phyloP scores from a whole-genome alignment of 2,888 invertebrate species.

The Orchestes rusci region DNA sequence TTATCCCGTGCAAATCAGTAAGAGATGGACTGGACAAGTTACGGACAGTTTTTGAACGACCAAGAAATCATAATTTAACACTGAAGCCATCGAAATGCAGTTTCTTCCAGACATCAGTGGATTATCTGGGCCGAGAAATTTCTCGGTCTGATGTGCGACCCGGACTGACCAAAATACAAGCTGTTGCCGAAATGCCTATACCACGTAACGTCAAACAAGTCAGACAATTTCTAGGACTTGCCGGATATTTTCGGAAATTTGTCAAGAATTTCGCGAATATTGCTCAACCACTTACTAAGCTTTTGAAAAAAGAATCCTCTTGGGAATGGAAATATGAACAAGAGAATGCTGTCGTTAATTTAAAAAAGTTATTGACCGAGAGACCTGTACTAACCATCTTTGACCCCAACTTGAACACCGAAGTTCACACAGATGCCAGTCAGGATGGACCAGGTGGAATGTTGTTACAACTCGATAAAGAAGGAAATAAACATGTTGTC shows the following conservation, averaged over 20 bases:
- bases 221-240: conserved; percentile 33
- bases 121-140: conserved; percentile 31
- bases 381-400: no score
- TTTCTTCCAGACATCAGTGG: conserved; percentile 21
- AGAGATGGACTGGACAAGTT: no score
- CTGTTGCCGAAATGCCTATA: no score
- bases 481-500: conserved; percentile 18
- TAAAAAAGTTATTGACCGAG: conserved; percentile 24
- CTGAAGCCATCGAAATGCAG: conserved; percentile 23
- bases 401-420: conserved; percentile 20
- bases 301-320: conserved; percentile 16
- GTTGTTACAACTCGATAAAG: conserved; percentile 23
- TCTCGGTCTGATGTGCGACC: conserved; percentile 26
- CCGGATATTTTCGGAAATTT: conserved; percentile 33
- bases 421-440: conserved; percentile 28
- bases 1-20: no score
- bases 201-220: conserved; percentile 30
- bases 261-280: conserved; percentile 31
- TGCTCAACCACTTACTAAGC: no score
- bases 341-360: conserved; percentile 12
- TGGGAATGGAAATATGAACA: conserved; percentile 8
- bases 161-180: no score
- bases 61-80: conserved; percentile 19
- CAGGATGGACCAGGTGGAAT: conserved; percentile 24
- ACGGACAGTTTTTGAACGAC: conserved; percentile 13